A percentile compares a stretch with the other conserved stretches of the same genome.
These are phyloP conservation scores for Macroramphosus scolopax DNA, from an alignment of 2,797 vertebrate species.

Conservation along the genomic window DNA sequence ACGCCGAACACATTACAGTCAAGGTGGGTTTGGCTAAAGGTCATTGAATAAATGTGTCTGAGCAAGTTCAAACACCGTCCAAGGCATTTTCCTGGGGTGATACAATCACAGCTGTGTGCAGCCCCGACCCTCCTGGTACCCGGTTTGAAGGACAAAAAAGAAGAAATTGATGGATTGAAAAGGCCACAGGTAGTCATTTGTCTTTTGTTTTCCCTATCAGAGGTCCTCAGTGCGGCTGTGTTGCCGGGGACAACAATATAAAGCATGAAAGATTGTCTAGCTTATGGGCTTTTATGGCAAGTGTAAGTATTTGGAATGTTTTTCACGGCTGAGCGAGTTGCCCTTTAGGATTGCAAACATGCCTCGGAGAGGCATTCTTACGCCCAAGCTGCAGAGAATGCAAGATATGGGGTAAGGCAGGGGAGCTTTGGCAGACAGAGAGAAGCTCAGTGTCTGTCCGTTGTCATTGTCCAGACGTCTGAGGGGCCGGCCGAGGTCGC, in stretches of 20 bases:
- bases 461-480: constrained; percentile 41
- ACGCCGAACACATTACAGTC: constrained; percentile 48
- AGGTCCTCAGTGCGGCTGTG: constrained; percentile 52
- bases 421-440: constrained; percentile 41
- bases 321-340: constrained; percentile 69
- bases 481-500: constrained; percentile 25
- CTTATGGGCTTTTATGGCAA: constrained; percentile 75
- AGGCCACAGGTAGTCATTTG: constrained; percentile 67
- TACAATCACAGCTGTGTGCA: constrained; percentile 43
- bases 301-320: constrained; percentile 73
- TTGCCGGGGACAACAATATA: constrained; percentile 64
- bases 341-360: constrained; percentile 72
- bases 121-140: constrained; percentile 33
- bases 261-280: constrained; percentile 70
- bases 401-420: constrained; percentile 31
- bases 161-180: constrained; percentile 74
- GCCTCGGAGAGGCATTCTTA: constrained; percentile 45
- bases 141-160: constrained; percentile 68
- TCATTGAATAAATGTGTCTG: constrained; percentile 57
- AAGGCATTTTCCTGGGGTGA: constrained; percentile 37
- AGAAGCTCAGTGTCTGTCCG: constrained; percentile 49
- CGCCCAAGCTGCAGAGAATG: constrained; percentile 55
- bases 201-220: constrained; percentile 74
- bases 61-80: constrained; percentile 53
- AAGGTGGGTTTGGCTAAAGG: constrained; percentile 58